A percentile compares a stretch with the other conserved stretches of the same genome.
These are phyloP conservation scores for Hirtodrosophila confusa DNA, from an alignment of 2,888 invertebrate genomes.

Conservation along the genomic window DNA sequence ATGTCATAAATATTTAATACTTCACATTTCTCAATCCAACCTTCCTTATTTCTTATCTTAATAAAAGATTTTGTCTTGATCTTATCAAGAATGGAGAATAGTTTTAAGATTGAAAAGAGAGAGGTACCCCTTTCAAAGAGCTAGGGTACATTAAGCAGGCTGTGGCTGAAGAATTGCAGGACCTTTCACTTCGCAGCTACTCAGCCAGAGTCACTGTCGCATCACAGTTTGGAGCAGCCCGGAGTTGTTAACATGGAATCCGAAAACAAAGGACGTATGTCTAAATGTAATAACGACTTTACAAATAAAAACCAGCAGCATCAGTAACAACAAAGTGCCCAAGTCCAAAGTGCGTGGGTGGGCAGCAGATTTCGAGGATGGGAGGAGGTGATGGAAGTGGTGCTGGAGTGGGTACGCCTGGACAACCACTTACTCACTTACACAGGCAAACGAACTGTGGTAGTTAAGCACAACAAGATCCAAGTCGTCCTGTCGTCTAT, in stretches of 20 bases:
- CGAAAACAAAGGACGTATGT: constrained; percentile 58
- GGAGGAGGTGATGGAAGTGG: constrained; percentile 7
- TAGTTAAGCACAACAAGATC: constrained; percentile 44
- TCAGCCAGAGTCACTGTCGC: constrained; percentile 28
- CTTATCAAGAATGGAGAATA: no score
- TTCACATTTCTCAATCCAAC: no score
- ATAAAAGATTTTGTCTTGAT: no score
- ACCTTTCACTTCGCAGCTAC: no score
- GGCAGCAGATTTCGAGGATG: constrained; percentile 23
- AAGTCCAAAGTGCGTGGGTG: constrained; percentile 48
- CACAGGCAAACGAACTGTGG: constrained; percentile 11
- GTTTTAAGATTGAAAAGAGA: no score
- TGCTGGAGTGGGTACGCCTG: constrained; percentile 17
- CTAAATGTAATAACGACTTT: constrained; percentile 76
- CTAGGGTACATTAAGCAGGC: no score
- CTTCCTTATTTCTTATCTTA: no score
- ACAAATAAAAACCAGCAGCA: constrained; percentile 56
- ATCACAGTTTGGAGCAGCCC: constrained; percentile 24
- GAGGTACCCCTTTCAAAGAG: no score
- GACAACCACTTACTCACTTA: constrained; percentile 20
- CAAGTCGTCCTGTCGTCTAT: constrained; percentile 30
- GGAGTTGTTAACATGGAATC: constrained; percentile 36
- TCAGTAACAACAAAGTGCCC: constrained; percentile 38
- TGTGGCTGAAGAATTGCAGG: no score
- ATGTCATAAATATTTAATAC: no score